Evolutionary conservation across 2,113 vertebrate genomes (phyloP).

Genomic region (Strix uralensis): DNA sequence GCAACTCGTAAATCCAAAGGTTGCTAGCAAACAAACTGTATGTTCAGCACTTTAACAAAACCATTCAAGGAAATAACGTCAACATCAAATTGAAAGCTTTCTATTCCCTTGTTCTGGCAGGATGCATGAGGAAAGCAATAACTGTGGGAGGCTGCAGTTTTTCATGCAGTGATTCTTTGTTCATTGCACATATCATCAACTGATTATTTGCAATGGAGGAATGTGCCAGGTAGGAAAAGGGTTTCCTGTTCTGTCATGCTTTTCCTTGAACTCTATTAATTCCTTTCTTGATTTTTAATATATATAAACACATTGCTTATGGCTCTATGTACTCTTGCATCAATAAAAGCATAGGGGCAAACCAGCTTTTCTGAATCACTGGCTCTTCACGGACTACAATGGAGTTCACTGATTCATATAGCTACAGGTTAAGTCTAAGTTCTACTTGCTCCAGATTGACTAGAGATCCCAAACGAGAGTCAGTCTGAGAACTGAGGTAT

Average conservation of each 20-base stretch:
- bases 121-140: slow-evolving; percentile 19
- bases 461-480: background rate
- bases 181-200: background rate
- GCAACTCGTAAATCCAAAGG: slow-evolving; percentile 61
- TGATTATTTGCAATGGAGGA: background rate
- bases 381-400: background rate
- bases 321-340: background rate
- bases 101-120: slow-evolving; percentile 37
- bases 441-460: background rate
- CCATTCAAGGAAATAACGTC: slow-evolving; percentile 42
- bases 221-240: background rate
- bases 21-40: slow-evolving; percentile 47
- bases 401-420: background rate
- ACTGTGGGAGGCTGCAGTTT: slow-evolving; percentile 28
- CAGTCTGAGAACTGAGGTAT: background rate
- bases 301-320: background rate
- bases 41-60: slow-evolving; percentile 55
- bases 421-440: background rate
- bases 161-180: slow-evolving; percentile 32
- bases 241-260: background rate
- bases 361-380: background rate
- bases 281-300: background rate
- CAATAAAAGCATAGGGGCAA: background rate
- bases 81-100: slow-evolving; percentile 46
- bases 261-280: background rate